phyloP scores from a whole-genome alignment of 1,140 invertebrate genomes.

The Stegodyphus mimosarum region DNA sequence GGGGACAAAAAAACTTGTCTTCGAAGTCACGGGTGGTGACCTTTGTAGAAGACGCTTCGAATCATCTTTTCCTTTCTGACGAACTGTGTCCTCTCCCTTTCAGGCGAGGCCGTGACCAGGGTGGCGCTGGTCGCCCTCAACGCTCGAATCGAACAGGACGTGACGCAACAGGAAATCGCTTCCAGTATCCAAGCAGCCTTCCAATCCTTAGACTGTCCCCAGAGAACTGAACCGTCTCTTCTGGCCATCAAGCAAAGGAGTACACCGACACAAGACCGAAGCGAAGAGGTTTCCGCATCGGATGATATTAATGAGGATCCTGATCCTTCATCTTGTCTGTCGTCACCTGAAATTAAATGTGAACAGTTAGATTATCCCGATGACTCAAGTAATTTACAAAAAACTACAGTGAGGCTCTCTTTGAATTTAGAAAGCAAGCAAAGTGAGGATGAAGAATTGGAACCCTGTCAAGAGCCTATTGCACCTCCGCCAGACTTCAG shows the following conservation, averaged over 20 bases:
- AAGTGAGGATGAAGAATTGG: neutral
- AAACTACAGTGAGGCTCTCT: constrained; percentile 2
- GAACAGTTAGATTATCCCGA: neutral
- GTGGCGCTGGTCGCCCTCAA: constrained; percentile 49
- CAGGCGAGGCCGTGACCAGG: constrained; percentile 43
- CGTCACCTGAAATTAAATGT: neutral
- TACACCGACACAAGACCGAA: neutral
- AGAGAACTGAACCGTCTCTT: constrained; percentile 27
- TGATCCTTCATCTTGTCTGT: neutral
- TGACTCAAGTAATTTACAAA: neutral
- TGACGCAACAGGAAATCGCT: constrained; percentile 53
- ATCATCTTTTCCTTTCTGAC: constrained; percentile 13
- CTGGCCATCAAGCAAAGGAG: constrained; percentile 37
- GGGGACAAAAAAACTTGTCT: neutral
- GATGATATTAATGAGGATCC: no score
- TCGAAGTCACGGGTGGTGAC: constrained; percentile 22
- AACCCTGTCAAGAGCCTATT: neutral
- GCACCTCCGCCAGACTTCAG: constrained; percentile 21
- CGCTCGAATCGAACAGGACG: constrained; percentile 53
- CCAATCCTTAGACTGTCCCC: constrained; percentile 27
- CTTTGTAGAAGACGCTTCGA: constrained; percentile 42
- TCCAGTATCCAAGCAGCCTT: constrained; percentile 51
- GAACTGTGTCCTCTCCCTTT: constrained; percentile 9
- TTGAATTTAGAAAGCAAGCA: constrained; percentile 1
- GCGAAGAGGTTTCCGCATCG: neutral